Percentiles rank a stretch among this genome's conserved stretches.
Conservation (phyloP, 1,140 invertebrate species). For the Laodelphax striatellus region DNA sequence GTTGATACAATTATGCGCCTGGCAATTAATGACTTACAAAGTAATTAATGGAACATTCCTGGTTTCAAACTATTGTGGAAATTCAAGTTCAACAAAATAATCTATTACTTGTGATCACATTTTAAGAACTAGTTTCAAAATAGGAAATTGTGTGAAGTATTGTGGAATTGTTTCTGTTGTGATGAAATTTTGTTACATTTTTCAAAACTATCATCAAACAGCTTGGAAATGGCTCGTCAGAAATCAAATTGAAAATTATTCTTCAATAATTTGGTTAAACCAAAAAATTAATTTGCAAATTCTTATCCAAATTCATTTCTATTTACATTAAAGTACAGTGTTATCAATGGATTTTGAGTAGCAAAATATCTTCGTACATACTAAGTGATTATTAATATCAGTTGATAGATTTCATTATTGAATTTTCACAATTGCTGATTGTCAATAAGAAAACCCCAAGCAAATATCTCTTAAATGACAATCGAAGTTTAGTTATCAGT, state of each 20-base stretch:
- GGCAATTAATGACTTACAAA: neutral
- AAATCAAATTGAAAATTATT: too few species aligned
- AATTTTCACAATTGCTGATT: neutral
- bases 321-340: too few species aligned
- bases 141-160: too few species aligned
- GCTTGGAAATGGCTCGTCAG: neutral
- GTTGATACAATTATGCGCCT: conserved; percentile 1
- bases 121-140: too few species aligned
- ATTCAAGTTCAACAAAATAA: too few species aligned
- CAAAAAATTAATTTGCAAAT: conserved; percentile 4
- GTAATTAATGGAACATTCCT: too few species aligned
- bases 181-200: too few species aligned
- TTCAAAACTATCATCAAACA: too few species aligned
- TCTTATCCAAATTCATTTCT: neutral
- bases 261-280: neutral
- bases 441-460: conserved; percentile 5
- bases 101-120: too few species aligned
- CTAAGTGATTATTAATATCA: conserved; percentile 10
- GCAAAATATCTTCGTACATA: conserved; percentile 6
- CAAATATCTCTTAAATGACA: conserved; percentile 2
- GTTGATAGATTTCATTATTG: conserved; percentile 1
- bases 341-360: neutral
- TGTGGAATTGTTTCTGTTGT: too few species aligned
- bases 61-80: too few species aligned
- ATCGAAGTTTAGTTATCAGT: too few species aligned